Evolutionary conservation across 2,888 invertebrate genomes (phyloP).

Genomic region (Acholoe squamosa): DNA sequence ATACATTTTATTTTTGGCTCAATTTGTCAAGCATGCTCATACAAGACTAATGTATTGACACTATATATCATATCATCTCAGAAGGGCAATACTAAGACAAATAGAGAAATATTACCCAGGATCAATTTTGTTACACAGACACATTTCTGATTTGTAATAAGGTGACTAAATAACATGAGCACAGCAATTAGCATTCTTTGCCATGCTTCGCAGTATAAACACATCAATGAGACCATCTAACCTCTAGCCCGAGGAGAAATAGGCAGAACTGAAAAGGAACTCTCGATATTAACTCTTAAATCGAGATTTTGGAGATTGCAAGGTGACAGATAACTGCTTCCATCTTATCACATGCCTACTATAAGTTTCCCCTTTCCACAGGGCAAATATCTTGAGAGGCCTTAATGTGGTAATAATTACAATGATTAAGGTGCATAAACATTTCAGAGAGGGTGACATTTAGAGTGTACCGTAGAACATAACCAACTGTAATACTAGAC

Average conservation of each 20-base stretch:
- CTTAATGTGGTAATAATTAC: neutral
- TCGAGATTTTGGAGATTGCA: neutral
- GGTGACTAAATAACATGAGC: slow-evolving; percentile 24
- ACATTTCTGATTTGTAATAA: too few species aligned
- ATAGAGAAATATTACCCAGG: neutral
- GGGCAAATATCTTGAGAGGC: neutral
- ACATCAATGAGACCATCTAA: neutral
- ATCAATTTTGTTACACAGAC: neutral
- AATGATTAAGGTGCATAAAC: neutral
- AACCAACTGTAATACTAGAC: neutral
- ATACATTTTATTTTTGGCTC: neutral
- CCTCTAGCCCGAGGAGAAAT: neutral
- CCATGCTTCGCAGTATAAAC: neutral
- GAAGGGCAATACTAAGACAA: neutral
- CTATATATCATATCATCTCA: neutral
- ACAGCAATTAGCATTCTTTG: neutral
- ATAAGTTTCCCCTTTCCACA: neutral
- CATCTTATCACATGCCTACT: neutral
- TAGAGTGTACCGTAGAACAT: neutral
- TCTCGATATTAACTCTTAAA: neutral
- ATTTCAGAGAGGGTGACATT: neutral
- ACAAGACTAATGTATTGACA: neutral
- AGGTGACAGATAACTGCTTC: neutral
- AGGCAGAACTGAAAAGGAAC: neutral
- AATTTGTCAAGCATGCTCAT: neutral